Evolutionary conservation across 2,113 vertebrate species (phyloP), one percentile per base, ranked within the genome.

Genomic region (Rynchops niger): DNA sequence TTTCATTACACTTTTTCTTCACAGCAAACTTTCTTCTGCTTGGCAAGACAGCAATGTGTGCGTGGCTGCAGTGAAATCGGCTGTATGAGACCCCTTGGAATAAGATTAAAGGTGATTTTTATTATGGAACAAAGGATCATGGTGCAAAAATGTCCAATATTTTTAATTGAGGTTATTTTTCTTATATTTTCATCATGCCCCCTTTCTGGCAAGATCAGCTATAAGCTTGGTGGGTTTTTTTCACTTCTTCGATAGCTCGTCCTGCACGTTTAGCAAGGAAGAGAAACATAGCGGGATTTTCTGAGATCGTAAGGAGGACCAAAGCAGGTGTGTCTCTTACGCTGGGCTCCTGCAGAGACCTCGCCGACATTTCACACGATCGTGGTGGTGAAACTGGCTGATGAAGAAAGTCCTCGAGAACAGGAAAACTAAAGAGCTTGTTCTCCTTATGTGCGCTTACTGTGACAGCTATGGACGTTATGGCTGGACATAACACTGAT

Each of bases 331-430:
- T 19, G 19, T 61, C 27, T 61, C 4, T 16, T 21, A 7, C 3
- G 30, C 43, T 40, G 58, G 56, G 18, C 23, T 43, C n/a, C 71
- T 79, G 47, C 15, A 11, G 67, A 62, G 67, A 18, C 32, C 42
- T 43, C 81, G 8, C 23, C 27, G 11, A 8, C 14, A 1, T 34
- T 62, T 62, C 47, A 2, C 29, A 17, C 0, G 2, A 9, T 9
- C 0, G 1, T 5, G n/a, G 47, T 38, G 76, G 43, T 0, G 3
- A 53, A 36, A 63, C 1, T 8, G 45, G 29, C 53, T 23, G 40
- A 15, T 40, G 21, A 49, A 42, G 52, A 34, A 84, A 22, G 74
- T 8, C n/a, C 53, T 72, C 15, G 11, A 7, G 15, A 17, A 21
- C 2, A 14, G 16, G 63, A 70, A n/a, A 29, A 30, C 56, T 12